A percentile compares a stretch with the other conserved stretches of the same genome.
Conservation (phyloP, 2,888 invertebrate species). For the Chaitophorus viminalis region DNA sequence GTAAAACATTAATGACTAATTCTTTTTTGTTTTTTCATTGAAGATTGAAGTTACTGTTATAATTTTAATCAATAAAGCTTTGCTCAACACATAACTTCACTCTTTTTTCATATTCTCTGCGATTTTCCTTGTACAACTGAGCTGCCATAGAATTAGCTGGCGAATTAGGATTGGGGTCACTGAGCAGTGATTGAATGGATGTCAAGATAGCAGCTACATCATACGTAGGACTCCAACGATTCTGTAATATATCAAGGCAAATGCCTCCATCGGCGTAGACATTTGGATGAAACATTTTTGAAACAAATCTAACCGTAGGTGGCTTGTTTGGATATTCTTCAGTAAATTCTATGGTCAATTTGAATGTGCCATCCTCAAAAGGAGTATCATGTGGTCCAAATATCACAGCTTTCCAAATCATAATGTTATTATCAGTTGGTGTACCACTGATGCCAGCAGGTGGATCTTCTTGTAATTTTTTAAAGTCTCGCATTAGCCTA, state of each 20-base stretch:
- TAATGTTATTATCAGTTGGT: conserved; percentile 99
- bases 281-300: conserved; percentile 99
- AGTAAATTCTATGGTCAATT: conserved; percentile 99
- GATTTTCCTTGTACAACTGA: conserved; percentile 98
- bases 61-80: conserved; percentile 90
- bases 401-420: conserved; percentile 99
- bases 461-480: conserved; percentile 98
- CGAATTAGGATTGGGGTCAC: conserved; percentile 99
- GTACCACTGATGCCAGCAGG: conserved; percentile 99
- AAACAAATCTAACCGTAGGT: conserved; percentile 98
- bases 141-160: conserved; percentile 99
- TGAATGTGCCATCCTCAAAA: conserved; percentile 99
- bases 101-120: conserved; percentile 98
- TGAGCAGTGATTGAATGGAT: conserved; percentile 97
- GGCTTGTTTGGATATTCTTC: conserved; percentile 99
- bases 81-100: conserved; percentile 99
- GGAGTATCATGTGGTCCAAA: conserved; percentile 99
- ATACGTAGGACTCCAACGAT: conserved; percentile 99
- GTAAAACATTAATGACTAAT: neutral
- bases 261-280: conserved; percentile 99
- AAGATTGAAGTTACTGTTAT: neutral
- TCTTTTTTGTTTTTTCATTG: neutral
- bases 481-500: conserved; percentile 98
- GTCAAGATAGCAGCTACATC: conserved; percentile 99
- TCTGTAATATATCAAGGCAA: conserved; percentile 98